A percentile compares a stretch with the other conserved stretches of the same genome.
These are phyloP conservation scores for Leptopilina drosophilae DNA, from an alignment of 2,888 invertebrate genomes.

Conservation along the genomic window DNA sequence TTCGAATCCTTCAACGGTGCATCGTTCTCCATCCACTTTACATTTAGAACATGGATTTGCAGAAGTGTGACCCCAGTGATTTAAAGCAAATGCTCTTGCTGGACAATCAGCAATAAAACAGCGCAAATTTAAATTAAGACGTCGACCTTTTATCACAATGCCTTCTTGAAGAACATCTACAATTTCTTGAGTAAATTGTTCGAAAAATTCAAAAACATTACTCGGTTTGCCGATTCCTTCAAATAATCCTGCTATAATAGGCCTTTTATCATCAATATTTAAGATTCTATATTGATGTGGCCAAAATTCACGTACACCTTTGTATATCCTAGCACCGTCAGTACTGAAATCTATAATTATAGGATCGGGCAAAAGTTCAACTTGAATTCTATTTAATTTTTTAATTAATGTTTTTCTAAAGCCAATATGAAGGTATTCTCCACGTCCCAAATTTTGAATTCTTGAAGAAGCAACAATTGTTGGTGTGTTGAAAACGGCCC, in stretches of 20 bases:
- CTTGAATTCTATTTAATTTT: background rate
- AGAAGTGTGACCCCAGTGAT: background rate
- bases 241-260: conserved; percentile 47
- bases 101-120: conserved; percentile 27
- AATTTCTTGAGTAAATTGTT: conserved; percentile 43
- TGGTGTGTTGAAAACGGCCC: conserved; percentile 48
- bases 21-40: conserved; percentile 27
- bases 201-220: conserved; percentile 46
- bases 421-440: conserved; percentile 50
- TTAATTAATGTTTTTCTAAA: conserved; percentile 40
- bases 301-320: conserved; percentile 36
- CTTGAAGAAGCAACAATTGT: conserved; percentile 3
- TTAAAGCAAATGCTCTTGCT: too few relatives aligned
- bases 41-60: conserved; percentile 35
- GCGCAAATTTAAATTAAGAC: conserved; percentile 37
- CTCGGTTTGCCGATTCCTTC: conserved; percentile 40
- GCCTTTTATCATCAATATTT: background rate
- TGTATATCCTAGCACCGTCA: background rate
- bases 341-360: conserved; percentile 46
- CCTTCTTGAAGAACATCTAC: conserved; percentile 26
- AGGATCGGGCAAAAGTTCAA: conserved; percentile 27
- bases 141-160: conserved; percentile 33
- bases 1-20: conserved; percentile 39
- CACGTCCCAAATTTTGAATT: conserved; percentile 42
- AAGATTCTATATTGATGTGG: background rate